Percentiles rank a stretch among this genome's conserved stretches.
Conservation (phyloP, 2,113 vertebrate genomes). For the Halcyon senegalensis region DNA sequence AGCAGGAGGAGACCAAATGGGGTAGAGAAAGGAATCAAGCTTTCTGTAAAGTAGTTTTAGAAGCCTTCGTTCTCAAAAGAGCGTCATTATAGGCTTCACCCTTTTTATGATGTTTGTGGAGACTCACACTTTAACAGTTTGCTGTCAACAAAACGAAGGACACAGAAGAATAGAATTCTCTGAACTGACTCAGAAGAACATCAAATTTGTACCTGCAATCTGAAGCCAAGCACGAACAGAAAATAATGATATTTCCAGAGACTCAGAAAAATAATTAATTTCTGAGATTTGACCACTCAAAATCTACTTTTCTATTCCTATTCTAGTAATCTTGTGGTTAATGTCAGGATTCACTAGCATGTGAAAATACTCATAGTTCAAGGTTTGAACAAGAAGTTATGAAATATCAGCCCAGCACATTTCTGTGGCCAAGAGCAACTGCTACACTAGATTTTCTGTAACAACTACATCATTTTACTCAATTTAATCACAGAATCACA, state of each 20-base stretch:
- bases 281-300: background rate
- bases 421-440: background rate
- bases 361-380: background rate
- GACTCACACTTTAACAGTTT: conserved; percentile 38
- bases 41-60: background rate
- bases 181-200: background rate
- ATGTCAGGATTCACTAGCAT: background rate
- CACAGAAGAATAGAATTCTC: background rate
- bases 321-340: background rate
- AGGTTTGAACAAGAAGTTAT: background rate
- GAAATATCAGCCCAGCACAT: background rate
- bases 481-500: background rate
- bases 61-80: background rate
- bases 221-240: conserved; percentile 7
- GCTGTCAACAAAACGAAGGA: conserved; percentile 13
- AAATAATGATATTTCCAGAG: background rate
- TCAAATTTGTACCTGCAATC: conserved; percentile 36
- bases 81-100: background rate
- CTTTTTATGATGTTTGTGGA: background rate
- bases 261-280: background rate
- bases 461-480: background rate
- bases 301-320: background rate
- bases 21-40: background rate
- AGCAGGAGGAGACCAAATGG: background rate
- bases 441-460: background rate